phyloP scores from a whole-genome alignment of 2,113 vertebrate species.

The Austrofundulus limnaeus region DNA sequence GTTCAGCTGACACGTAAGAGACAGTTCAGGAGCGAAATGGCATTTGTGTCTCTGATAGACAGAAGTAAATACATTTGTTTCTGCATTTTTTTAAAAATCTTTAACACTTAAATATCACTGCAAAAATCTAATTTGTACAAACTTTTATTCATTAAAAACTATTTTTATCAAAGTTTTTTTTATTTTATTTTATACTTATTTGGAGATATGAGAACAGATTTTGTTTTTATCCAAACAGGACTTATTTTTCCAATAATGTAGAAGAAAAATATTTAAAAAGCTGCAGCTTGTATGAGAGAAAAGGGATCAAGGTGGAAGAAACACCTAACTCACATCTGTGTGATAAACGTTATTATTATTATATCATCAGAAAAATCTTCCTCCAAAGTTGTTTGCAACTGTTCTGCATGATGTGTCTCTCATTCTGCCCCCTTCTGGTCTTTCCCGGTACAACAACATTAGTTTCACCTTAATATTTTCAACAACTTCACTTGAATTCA shows the following conservation, averaged over 20 bases:
- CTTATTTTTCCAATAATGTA: neutral
- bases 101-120: neutral
- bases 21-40: neutral
- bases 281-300: constrained; percentile 14
- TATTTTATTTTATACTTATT: too few species aligned
- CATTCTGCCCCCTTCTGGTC: constrained; percentile 59
- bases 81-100: too few species aligned
- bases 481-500: neutral
- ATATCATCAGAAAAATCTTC: constrained; percentile 15
- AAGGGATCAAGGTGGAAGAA: constrained; percentile 56
- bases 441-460: constrained; percentile 7
- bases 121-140: neutral
- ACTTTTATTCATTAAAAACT: too few species aligned
- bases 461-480: neutral
- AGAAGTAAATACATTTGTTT: neutral
- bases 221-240: neutral
- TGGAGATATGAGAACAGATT: too few species aligned
- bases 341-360: constrained; percentile 11
- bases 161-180: too few species aligned
- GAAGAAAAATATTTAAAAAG: neutral
- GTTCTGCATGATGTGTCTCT: constrained; percentile 10
- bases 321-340: constrained; percentile 22
- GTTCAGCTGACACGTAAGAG: neutral
- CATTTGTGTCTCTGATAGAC: too few species aligned
- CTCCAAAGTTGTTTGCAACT: neutral